Conservation (phyloP, 2,113 vertebrate genomes). For the Oryctolagus cuniculus region mOryCun1.1 NC_091441.1:119057001-119057500, state of each 20-base stretch:
- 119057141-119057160: too few species aligned
- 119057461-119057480: background rate
- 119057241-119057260: background rate
- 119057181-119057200: too few species aligned
- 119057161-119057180: too few species aligned
- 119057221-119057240: background rate
- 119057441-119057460: background rate
- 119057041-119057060: too few species aligned
- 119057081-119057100: too few species aligned
- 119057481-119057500: background rate
- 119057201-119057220: background rate
- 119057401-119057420: background rate
- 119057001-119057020: too few species aligned
- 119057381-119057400: background rate
- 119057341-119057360: background rate
- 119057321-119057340: background rate
- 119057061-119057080: too few species aligned
- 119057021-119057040: too few species aligned
- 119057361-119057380: background rate
- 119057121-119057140: too few species aligned
- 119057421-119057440: background rate
- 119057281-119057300: background rate
- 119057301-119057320: background rate
- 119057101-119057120: too few species aligned
- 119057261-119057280: background rate